These are phyloP conservation scores for Dascyllus trimaculatus DNA, from an alignment of 2,113 vertebrate genomes.

Conservation along the genomic window DNA sequence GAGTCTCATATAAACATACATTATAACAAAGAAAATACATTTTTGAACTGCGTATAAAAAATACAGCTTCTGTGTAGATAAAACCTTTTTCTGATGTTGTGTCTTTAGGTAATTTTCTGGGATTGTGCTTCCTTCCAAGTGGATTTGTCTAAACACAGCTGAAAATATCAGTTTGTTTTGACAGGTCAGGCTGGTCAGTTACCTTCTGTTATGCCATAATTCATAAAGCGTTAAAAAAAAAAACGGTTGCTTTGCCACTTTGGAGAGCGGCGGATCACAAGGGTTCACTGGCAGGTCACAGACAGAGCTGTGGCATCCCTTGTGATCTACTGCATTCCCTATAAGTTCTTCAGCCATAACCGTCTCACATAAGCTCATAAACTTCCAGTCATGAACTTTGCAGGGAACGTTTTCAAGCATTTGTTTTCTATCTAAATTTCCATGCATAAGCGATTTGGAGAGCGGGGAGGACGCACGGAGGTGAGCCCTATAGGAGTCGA, in stretches of 20 bases:
- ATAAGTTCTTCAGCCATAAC: constrained; percentile 52
- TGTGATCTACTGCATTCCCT: constrained; percentile 44
- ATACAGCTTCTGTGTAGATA: neutral
- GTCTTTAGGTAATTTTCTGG: constrained; percentile 4
- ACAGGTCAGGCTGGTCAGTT: constrained; percentile 28
- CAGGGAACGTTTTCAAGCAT: constrained; percentile 42
- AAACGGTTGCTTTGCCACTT: constrained; percentile 22
- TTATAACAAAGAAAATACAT: neutral
- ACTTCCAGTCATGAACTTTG: constrained; percentile 40
- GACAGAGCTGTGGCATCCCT: constrained; percentile 43
- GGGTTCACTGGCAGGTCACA: constrained; percentile 56
- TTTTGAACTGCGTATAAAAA: neutral
- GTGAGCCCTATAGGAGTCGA: constrained; percentile 30
- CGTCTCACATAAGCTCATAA: constrained; percentile 55
- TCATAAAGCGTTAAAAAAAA: constrained; percentile 32
- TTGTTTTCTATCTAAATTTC: constrained; percentile 48
- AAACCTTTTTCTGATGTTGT: neutral
- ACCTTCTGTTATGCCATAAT: constrained; percentile 46
- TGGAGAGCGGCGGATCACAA: constrained; percentile 25
- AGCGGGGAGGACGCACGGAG: constrained; percentile 6
- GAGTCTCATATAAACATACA: neutral
- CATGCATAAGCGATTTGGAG: constrained; percentile 19
- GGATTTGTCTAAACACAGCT: constrained; percentile 17
- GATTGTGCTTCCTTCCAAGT: neutral
- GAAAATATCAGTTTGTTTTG: constrained; percentile 16